These are phyloP conservation scores for Rhynchonycteris naso DNA, from an alignment of 2,797 vertebrate genomes.

Conservation along the genomic window DNA sequence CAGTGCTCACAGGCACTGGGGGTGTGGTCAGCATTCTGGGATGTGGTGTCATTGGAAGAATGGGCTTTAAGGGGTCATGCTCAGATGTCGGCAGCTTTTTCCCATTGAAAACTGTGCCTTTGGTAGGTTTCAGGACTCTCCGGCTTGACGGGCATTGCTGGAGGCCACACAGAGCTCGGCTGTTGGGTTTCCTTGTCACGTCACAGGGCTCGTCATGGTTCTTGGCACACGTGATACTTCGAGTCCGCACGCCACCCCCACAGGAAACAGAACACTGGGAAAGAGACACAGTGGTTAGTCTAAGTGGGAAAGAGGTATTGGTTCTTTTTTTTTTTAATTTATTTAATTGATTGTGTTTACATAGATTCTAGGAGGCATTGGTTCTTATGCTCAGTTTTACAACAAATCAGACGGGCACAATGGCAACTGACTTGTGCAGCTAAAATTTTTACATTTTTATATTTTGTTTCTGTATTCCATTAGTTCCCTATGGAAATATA, in stretches of 20 bases:
- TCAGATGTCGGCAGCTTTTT: conserved; percentile 72
- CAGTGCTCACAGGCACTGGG: neutral
- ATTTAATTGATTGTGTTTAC: no score
- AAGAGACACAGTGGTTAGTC: conserved; percentile 60
- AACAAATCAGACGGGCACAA: neutral
- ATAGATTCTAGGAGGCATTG: no score
- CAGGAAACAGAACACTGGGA: conserved; percentile 95
- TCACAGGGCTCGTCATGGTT: conserved; percentile 89
- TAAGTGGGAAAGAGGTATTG: neutral
- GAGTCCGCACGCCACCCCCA: conserved; percentile 93
- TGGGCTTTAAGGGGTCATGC: conserved; percentile 42
- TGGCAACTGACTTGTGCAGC: neutral
- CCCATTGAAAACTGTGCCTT: conserved; percentile 70
- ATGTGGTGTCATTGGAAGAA: conserved; percentile 41
- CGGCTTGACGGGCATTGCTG: conserved; percentile 90
- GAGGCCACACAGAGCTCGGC: conserved; percentile 93
- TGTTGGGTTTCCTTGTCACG: conserved; percentile 90
- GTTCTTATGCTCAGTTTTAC: neutral
- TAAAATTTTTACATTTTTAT: neutral
- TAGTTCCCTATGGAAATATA: neutral
- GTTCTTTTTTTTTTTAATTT: no score
- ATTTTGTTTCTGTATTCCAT: neutral
- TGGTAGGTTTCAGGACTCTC: conserved; percentile 82
- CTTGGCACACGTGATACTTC: conserved; percentile 90
- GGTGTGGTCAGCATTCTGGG: conserved; percentile 58